Base-by-base conservation (phyloP, 2,113 vertebrate genomes). In the Tympanuchus pallidicinctus region DNA sequence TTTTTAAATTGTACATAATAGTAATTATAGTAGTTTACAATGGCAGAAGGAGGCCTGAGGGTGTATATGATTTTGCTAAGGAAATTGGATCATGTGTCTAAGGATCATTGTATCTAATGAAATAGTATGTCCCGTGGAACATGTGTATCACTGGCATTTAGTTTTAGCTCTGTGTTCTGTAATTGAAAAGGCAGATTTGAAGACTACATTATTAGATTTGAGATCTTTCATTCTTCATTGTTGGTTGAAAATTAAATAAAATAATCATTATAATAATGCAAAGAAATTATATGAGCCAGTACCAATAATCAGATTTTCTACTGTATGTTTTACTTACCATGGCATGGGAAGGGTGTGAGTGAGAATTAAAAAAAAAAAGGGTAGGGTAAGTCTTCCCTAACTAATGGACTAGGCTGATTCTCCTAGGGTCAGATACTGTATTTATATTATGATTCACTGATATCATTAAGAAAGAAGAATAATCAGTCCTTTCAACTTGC, bases 61-160 rank as follows among this genome's bases (percentile, higher is more conserved):
- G 11, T 82, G 4, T 70, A 38, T 42, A 13, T 54, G 40, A 73
- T 54, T 92, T 76, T 88, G 8, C 36, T 79, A 25, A 63, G 61
- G 63, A 79, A 90, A 84, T 43, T 63, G 67, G 28, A 77, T 86
- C n/a, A 9, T 86, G 21, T 87, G 45, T 84, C 48, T 73, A 9
- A 82, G 47, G 13, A 74, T 86, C 34, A 18, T 70, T 90, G 48
- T 82, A 70, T 5, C 3, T 85, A 79, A 82, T 60, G 28, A 89
- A 87, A 73, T 21, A 38, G 18, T 24, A 6, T 84, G 57, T 52
- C 65, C 54, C 56, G 5, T 57, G 57, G 38, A 72, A 67, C 32
- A 14, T 79, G 19, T 6, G 3, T 75, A 54, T 73, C 34, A 20
- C 6, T 36, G 48, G 3, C 38, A 65, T 91, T 90, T 88, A 60